Percentiles rank a stretch among this genome's conserved stretches.
These are phyloP conservation scores for Galeruca laticollis DNA, from an alignment of 2,888 invertebrate genomes.

Conservation along the genomic window DNA sequence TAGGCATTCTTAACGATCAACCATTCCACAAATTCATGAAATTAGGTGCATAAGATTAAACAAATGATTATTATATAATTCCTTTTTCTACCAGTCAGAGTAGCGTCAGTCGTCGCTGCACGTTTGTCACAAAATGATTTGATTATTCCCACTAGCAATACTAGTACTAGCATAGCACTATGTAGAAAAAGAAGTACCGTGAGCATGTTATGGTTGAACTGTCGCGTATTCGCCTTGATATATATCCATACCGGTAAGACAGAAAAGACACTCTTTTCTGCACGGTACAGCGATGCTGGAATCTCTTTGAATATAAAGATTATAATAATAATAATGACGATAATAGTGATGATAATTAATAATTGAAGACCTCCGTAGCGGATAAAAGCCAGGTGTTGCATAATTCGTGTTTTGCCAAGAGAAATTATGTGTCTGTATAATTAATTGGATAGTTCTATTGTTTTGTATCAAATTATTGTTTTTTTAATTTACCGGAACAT, in stretches of 20 bases:
- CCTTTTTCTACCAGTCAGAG: not conserved
- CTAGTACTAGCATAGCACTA: conserved; percentile 16
- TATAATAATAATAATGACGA: conserved; percentile 10
- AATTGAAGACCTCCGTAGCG: conserved; percentile 9
- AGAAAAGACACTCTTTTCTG: conserved; percentile 21
- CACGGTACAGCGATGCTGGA: conserved; percentile 27
- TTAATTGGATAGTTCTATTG: not conserved
- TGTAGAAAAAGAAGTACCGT: conserved; percentile 46
- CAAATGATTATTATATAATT: not conserved
- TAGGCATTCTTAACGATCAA: too few species aligned
- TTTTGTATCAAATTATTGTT: not conserved
- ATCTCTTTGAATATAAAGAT: conserved; percentile 18
- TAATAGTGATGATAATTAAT: conserved; percentile 23
- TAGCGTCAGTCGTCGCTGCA: conserved; percentile 47
- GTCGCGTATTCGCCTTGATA: conserved; percentile 50
- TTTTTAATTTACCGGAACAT: not conserved
- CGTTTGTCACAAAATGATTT: conserved; percentile 59
- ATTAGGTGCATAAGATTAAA: too few species aligned
- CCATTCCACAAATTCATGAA: too few species aligned
- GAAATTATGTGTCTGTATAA: not conserved
- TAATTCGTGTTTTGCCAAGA: not conserved
- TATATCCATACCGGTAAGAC: conserved; percentile 25
- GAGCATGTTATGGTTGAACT: conserved; percentile 58
- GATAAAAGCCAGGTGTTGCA: conserved; percentile 8
- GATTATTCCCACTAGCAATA: conserved; percentile 57